Conservation (phyloP, 2,113 vertebrate species). For the Etheostoma spectabile region DNA sequence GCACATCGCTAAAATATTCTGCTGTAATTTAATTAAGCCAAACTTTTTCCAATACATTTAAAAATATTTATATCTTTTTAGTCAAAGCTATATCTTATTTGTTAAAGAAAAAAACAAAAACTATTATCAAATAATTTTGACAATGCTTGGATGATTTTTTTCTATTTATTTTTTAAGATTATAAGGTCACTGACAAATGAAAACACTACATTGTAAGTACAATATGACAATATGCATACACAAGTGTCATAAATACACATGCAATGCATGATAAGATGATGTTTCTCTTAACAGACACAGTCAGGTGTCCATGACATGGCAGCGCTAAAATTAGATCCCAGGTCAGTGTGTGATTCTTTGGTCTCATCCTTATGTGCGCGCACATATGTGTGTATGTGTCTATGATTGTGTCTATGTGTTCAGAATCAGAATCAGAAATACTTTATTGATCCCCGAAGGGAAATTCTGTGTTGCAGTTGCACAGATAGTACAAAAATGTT, state of each 20-base stretch:
- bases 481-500: too few species aligned
- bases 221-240: not conserved
- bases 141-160: not conserved
- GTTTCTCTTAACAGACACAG: conserved; percentile 67
- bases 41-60: not conserved
- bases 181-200: not conserved
- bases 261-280: conserved; percentile 25
- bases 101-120: not conserved
- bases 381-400: not conserved
- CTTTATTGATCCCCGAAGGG: too few species aligned
- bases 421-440: too few species aligned
- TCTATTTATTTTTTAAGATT: not conserved
- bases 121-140: not conserved
- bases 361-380: conserved; percentile 37
- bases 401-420: conserved; percentile 3
- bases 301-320: conserved; percentile 67
- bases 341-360: conserved; percentile 65
- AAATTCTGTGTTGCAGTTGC: too few species aligned
- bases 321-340: conserved; percentile 76
- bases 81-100: not conserved
- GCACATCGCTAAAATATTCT: not conserved
- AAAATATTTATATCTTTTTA: not conserved
- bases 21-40: not conserved
- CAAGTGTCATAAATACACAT: conserved; percentile 36
- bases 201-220: not conserved